Percentiles rank a stretch among this genome's conserved stretches.
phyloP scores from a whole-genome alignment of 1,140 invertebrate genomes.

The Zaprionus camerounensis region DNA sequence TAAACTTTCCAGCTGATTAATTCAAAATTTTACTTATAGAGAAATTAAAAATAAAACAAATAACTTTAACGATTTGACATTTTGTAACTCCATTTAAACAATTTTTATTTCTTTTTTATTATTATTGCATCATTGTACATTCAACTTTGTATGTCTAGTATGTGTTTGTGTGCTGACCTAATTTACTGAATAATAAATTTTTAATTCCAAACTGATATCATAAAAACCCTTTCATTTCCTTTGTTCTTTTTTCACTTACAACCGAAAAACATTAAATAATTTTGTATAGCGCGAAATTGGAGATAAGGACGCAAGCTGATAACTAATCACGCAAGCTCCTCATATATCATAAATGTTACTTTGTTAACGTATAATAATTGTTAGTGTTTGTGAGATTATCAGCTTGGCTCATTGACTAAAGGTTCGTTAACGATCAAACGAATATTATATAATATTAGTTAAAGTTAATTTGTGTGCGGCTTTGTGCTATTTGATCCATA shows the following conservation, averaged over 20 bases:
- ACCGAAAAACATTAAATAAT: constrained; percentile 35
- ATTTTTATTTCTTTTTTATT: constrained; percentile 8
- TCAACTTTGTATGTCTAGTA: constrained; percentile 42
- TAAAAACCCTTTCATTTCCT: background rate
- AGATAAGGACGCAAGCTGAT: constrained; percentile 35
- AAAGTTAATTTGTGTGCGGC: constrained; percentile 69
- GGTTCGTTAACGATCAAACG: constrained; percentile 52
- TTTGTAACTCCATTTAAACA: constrained; percentile 12
- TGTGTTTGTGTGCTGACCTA: constrained; percentile 46
- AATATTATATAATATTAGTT: constrained; percentile 42
- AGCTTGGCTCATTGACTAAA: constrained; percentile 68
- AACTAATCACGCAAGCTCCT: constrained; percentile 25
- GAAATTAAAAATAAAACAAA: background rate
- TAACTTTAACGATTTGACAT: background rate
- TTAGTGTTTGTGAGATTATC: constrained; percentile 60
- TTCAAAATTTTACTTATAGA: background rate
- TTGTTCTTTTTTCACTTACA: constrained; percentile 1
- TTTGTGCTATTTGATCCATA: constrained; percentile 86
- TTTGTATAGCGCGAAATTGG: constrained; percentile 36
- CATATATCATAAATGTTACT: constrained; percentile 45
- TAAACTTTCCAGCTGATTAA: constrained; percentile 21
- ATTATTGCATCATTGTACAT: constrained; percentile 47
- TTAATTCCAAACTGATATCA: constrained; percentile 40
- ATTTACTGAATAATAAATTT: constrained; percentile 37
- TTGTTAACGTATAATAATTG: constrained; percentile 55